A percentile compares a stretch with the other conserved stretches of the same genome.
phyloP scores from a whole-genome alignment of 2,888 invertebrate genomes.

The Diarsia dahlii region DNA sequence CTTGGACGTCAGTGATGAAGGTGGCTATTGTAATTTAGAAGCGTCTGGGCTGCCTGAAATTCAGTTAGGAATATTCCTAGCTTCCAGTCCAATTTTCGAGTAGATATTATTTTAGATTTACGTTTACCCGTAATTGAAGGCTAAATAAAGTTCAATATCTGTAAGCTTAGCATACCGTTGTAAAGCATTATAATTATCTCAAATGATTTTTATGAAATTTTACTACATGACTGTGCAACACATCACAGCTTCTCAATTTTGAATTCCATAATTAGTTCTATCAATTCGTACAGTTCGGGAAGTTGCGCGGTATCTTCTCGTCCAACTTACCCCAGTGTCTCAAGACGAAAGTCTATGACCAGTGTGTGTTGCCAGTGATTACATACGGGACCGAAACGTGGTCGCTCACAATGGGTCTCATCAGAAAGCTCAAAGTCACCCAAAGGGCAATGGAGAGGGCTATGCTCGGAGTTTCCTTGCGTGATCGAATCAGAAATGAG shows the following conservation, averaged over 20 bases:
- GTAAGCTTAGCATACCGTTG: not conserved
- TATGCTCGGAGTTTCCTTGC: no score
- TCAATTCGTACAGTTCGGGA: no score
- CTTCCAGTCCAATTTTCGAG: not conserved
- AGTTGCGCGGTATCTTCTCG: no score
- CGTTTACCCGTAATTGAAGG: not conserved
- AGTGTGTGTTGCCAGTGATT: no score
- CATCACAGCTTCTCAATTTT: not conserved
- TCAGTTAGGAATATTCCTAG: constrained; percentile 16
- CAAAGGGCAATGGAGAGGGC: no score
- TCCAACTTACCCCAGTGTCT: no score
- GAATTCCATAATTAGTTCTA: not conserved
- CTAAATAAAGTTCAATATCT: constrained; percentile 4
- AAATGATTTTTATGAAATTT: not conserved
- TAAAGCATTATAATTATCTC: not conserved
- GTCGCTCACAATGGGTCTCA: no score
- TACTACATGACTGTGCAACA: not conserved
- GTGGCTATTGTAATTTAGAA: constrained; percentile 14
- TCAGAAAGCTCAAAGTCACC: no score
- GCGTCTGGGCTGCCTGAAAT: constrained; percentile 11
- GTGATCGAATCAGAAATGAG: no score
- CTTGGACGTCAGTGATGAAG: constrained; percentile 3
- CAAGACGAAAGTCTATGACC: no score
- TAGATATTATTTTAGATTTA: not conserved
- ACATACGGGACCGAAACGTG: no score